Conservation (phyloP, 2,797 vertebrate genomes). For the Rhinichthys osculus region DNA sequence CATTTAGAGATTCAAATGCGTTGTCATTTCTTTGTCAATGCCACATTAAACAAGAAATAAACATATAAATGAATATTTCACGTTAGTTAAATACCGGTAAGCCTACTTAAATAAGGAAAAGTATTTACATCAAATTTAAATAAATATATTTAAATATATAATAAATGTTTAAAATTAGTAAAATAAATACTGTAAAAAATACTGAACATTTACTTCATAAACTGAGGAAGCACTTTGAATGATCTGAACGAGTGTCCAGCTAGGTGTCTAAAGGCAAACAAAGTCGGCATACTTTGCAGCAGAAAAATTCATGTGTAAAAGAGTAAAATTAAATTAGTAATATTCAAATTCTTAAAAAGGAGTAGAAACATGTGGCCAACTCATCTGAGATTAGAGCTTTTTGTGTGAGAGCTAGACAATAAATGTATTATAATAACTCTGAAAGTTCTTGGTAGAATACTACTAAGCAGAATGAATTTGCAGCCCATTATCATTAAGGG, state of each 20-base stretch:
- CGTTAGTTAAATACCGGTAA: not conserved
- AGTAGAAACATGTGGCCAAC: not conserved
- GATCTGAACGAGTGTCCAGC: not conserved
- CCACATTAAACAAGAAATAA: not conserved
- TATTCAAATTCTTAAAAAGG: not conserved
- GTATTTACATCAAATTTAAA: too few species aligned
- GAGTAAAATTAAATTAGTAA: not conserved
- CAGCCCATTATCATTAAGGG: not conserved
- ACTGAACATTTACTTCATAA: not conserved
- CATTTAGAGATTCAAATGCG: not conserved
- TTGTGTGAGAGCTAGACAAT: not conserved
- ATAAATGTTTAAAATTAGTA: not conserved
- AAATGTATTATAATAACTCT: not conserved
- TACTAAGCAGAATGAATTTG: not conserved
- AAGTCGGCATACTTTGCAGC: too few species aligned
- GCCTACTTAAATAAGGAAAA: not conserved
- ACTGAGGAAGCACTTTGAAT: not conserved
- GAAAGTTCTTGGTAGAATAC: not conserved
- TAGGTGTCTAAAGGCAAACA: too few species aligned
- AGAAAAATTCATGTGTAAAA: too few species aligned
- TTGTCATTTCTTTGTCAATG: not conserved
- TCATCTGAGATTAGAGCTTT: not conserved
- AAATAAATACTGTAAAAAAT: too few species aligned
- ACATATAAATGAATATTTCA: not conserved
- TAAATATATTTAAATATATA: too few species aligned